Conservation (phyloP, 2,797 vertebrate species). For the Lates japonicus region DNA sequence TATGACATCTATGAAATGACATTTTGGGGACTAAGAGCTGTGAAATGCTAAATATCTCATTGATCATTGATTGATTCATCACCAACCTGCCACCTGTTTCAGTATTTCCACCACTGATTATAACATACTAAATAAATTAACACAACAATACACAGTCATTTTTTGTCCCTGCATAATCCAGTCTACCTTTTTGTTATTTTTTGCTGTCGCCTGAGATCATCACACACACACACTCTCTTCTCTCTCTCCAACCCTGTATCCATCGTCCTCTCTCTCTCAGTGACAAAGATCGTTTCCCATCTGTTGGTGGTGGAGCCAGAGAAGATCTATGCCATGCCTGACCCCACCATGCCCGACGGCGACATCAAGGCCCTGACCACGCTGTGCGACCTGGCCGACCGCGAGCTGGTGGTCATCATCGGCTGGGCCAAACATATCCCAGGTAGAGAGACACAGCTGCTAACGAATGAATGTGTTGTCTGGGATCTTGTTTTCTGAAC, state of each 20-base stretch:
- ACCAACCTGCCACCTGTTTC: no score
- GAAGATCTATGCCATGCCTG: conserved; percentile 98
- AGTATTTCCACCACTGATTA: no score
- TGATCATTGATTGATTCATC: not conserved
- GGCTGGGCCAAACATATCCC: conserved; percentile 99
- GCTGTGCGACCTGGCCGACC: conserved; percentile 97
- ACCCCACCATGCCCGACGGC: conserved; percentile 95
- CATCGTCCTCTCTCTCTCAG: conserved; percentile 73
- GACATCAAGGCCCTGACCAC: conserved; percentile 98
- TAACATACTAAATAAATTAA: not conserved
- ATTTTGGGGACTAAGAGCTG: not conserved
- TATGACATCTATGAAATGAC: not conserved
- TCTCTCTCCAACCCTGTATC: conserved; percentile 4
- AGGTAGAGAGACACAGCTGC: conserved; percentile 84
- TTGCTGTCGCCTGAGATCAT: not conserved
- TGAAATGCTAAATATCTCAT: not conserved
- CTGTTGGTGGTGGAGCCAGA: conserved; percentile 97
- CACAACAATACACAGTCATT: no score
- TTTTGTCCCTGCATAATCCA: not conserved
- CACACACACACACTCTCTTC: not conserved
- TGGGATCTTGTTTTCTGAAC: not conserved
- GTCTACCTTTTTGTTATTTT: not conserved
- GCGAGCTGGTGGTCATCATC: conserved; percentile 98
- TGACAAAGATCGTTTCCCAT: conserved; percentile 97
- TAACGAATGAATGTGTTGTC: not conserved